Conservation (phyloP, 2,888 invertebrate genomes). For the Frankliniella fusca region DNA sequence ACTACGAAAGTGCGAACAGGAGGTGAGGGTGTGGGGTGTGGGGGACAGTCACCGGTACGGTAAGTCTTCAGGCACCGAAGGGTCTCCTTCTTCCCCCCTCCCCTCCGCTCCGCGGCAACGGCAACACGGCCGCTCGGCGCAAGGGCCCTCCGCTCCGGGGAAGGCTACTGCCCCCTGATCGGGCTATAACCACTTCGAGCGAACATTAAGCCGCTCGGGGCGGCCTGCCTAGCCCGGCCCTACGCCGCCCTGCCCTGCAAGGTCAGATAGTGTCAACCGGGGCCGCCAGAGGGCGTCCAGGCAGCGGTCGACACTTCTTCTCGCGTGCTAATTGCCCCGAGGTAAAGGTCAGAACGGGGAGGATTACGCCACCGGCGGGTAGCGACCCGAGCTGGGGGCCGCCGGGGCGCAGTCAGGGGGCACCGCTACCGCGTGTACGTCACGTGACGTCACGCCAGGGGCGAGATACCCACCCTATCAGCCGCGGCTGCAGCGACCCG, state of each 20-base stretch:
- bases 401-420: no score
- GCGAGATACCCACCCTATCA: background rate
- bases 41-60: background rate
- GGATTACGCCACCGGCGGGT: background rate
- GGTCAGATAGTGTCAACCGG: background rate
- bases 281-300: background rate
- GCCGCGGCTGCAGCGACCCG: background rate
- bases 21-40: no score
- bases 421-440: background rate
- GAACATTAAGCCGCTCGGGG: background rate
- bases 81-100: no score
- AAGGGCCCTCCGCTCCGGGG: constrained; percentile 38
- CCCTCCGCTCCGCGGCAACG: no score
- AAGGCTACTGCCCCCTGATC: background rate
- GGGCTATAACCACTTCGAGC: constrained; percentile 8
- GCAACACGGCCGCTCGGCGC: no score
- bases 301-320: background rate
- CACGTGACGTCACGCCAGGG: background rate
- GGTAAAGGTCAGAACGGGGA: background rate
- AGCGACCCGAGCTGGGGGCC: background rate
- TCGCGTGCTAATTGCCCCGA: background rate
- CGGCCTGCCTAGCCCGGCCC: background rate
- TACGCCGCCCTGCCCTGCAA: background rate
- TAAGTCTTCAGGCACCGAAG: no score
- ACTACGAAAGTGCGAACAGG: constrained; percentile 18